These are phyloP conservation scores for Ariopsis seemanni DNA, from an alignment of 2,113 vertebrate species.

Conservation along the genomic window DNA sequence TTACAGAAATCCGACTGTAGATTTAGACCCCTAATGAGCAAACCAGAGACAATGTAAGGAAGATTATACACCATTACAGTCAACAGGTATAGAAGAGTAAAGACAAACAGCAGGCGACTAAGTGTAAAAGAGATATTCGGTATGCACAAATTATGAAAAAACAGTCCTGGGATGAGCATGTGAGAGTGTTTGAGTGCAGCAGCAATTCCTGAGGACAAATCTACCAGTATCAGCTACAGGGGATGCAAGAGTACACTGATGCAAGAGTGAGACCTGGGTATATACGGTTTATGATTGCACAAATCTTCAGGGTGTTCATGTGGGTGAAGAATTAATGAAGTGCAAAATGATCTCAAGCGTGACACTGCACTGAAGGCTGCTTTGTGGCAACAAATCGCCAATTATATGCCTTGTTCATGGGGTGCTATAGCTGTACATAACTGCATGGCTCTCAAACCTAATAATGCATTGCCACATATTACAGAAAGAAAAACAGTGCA, in stretches of 20 bases:
- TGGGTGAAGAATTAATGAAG: not conserved
- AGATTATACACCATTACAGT: not conserved
- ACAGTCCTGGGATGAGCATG: not conserved
- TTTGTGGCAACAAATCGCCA: not conserved
- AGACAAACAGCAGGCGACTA: not conserved
- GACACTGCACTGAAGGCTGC: not conserved
- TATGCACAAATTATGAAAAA: not conserved
- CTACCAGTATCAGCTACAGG: not conserved
- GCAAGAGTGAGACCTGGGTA: not conserved
- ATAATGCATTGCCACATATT: not conserved
- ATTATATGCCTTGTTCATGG: not conserved
- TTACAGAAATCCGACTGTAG: not conserved
- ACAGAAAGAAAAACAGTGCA: not conserved
- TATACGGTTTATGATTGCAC: not conserved
- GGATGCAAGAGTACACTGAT: too few species aligned
- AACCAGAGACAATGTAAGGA: not conserved
- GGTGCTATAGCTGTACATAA: not conserved
- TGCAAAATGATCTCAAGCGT: not conserved
- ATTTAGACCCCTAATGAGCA: not conserved
- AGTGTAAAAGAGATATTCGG: not conserved
- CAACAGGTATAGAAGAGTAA: not conserved
- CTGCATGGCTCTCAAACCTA: not conserved
- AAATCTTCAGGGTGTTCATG: conserved; percentile 3
- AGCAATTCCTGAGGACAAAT: not conserved
- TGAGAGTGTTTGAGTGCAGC: not conserved